Conservation (phyloP, 2,113 vertebrate species). For the Odontophorus gujanensis region DNA sequence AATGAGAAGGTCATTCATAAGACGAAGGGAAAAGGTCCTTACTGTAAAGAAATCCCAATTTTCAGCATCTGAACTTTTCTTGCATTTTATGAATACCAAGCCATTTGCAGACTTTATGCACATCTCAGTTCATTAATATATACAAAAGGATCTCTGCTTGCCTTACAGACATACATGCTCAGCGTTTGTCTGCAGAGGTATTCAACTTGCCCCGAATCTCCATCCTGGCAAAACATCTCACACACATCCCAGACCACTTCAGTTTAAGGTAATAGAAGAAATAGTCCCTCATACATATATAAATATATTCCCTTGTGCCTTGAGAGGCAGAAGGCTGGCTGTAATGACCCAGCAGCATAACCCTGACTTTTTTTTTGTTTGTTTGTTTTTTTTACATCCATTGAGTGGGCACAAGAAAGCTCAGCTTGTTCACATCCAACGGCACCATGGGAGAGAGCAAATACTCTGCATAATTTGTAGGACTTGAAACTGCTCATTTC, state of each 20-base stretch:
- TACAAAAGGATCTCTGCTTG: neutral
- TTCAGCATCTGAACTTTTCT: neutral
- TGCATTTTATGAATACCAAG: neutral
- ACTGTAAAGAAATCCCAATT: neutral
- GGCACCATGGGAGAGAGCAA: neutral
- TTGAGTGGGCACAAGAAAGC: neutral
- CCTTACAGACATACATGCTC: neutral
- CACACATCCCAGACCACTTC: neutral
- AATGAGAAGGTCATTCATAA: neutral
- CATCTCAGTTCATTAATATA: constrained; percentile 3
- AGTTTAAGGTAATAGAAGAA: neutral
- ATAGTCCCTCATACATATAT: neutral
- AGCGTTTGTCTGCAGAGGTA: neutral
- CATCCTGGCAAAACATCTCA: neutral
- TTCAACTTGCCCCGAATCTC: neutral
- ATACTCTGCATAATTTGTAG: neutral
- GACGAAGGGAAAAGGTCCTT: constrained; percentile 1
- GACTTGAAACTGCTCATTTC: neutral
- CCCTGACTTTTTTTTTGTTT: neutral
- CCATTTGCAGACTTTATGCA: neutral
- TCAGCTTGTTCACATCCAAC: neutral
- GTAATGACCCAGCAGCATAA: neutral
- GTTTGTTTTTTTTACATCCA: neutral
- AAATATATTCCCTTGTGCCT: rapidly evolving
- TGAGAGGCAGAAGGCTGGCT: neutral